Percentiles rank a stretch among this genome's conserved stretches.
These are phyloP conservation scores for Choloepus didactylus DNA, from an alignment of 2,797 vertebrate genomes.

Conservation along the genomic window DNA sequence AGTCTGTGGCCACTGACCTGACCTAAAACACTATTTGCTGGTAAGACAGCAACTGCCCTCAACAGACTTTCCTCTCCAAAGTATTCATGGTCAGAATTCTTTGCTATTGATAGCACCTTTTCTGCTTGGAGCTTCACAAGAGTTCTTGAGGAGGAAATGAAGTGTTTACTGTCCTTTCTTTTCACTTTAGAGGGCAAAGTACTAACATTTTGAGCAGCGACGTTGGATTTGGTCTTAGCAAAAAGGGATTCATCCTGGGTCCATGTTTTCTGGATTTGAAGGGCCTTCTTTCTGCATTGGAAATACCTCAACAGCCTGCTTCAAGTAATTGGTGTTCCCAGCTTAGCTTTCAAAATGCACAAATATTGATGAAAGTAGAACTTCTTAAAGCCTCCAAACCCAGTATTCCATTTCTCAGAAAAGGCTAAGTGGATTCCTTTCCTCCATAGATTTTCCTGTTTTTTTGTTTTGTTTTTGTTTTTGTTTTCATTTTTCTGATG, in stretches of 20 bases:
- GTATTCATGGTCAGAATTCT: conserved; percentile 79
- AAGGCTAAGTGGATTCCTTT: conserved; percentile 84
- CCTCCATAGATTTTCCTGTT: conserved; percentile 85
- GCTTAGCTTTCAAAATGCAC: conserved; percentile 82
- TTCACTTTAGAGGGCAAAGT: conserved; percentile 77
- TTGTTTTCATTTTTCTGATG: conserved; percentile 88
- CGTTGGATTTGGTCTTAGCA: conserved; percentile 71
- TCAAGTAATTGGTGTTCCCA: conserved; percentile 70
- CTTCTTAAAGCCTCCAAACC: conserved; percentile 85
- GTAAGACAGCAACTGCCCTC: conserved; percentile 80
- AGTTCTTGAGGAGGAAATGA: conserved; percentile 73
- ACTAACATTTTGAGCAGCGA: conserved; percentile 59
- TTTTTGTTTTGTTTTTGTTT: conserved; percentile 69
- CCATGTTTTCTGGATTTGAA: conserved; percentile 80
- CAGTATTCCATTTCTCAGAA: conserved; percentile 87
- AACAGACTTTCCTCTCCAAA: conserved; percentile 75
- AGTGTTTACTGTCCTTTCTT: conserved; percentile 68
- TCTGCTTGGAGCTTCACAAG: conserved; percentile 41
- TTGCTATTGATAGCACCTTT: conserved; percentile 63
- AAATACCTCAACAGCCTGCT: conserved; percentile 73
- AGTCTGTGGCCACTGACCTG: conserved; percentile 72
- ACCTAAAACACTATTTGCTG: conserved; percentile 79
- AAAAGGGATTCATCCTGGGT: conserved; percentile 77
- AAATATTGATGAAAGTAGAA: conserved; percentile 85
- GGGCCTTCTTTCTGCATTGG: conserved; percentile 73